phyloP scores from a whole-genome alignment of 2,888 invertebrate genomes.

The Synanthedon myopaeformis region DNA sequence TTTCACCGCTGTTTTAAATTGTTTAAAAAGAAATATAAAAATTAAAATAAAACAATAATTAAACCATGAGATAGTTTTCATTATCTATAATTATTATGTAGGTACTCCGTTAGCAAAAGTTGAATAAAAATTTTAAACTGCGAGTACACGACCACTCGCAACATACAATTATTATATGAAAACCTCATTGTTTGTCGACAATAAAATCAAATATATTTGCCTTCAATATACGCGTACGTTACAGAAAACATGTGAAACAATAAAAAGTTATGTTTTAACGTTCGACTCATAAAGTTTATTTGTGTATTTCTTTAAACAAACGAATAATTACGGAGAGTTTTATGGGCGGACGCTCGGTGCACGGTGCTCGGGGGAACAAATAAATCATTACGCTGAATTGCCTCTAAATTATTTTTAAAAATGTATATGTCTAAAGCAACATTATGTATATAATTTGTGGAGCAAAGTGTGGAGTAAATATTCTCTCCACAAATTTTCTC shows the following conservation, averaged over 20 bases:
- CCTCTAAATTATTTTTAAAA: constrained; percentile 27
- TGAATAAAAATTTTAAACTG: not conserved
- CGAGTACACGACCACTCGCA: too few species aligned
- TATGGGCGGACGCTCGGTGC: constrained; percentile 32
- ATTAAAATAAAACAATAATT: too few species aligned
- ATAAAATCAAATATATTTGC: constrained; percentile 26
- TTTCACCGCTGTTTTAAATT: too few species aligned
- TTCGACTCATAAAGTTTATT: constrained; percentile 64
- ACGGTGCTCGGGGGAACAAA: constrained; percentile 33
- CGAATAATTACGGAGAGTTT: constrained; percentile 55
- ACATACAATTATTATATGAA: too few species aligned
- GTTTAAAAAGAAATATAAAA: too few species aligned
- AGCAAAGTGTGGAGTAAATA: too few species aligned
- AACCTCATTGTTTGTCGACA: constrained; percentile 23
- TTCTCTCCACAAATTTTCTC: too few species aligned
- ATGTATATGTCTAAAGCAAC: too few species aligned
- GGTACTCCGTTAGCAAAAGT: not conserved
- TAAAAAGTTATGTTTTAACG: constrained; percentile 58
- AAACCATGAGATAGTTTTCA: too few species aligned
- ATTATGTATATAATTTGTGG: too few species aligned
- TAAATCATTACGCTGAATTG: constrained; percentile 40
- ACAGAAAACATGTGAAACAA: constrained; percentile 61
- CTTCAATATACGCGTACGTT: constrained; percentile 25
- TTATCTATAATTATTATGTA: too few species aligned
- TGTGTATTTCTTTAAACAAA: constrained; percentile 63